Evolutionary conservation across 2,113 vertebrate genomes (phyloP), one percentile per base, ranked within the genome.

Genomic region (Pristiophorus japonicus): DNA sequence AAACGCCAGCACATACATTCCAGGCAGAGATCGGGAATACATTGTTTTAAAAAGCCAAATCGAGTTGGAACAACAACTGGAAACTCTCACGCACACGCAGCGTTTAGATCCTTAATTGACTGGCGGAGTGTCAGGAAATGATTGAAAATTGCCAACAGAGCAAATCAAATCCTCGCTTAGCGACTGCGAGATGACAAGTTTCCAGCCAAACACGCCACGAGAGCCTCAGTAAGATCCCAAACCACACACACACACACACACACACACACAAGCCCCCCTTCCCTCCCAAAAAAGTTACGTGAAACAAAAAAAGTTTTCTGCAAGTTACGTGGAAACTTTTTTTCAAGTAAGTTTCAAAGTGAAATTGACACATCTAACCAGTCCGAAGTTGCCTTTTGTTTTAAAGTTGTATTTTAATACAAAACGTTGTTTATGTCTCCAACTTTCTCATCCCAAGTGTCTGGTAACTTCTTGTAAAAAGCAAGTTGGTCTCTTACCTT

Each of bases 401-500:
- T n/a, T n/a, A n/a, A 65, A 65, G 63, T 3, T 65, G 63, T 65
- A 10, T 81, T 81, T 81, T 14, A 78, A 47, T 45, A 20, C 81
- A 24, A 45, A 10, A 5, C 14, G n/a, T 4, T 11, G 3, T 81
- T 81, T 38, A 38, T 38, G 18, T 12, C n/a, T 38, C 20, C 20
- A 0, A 70, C 66, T 70, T 70, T 20, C n/a, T n/a, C 20, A 20
- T 24, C 10, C 27, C 66, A 70, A 70, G 22, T 59, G 59, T 59
- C 59, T 59, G 10, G 10, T 59, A 59, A 59, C 10, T 59, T 11
- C 0, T 59, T n/a, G n/a, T n/a, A n/a, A 59, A 59, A 11, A 59
- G 59, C 59, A 59, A 1, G 70, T 45, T 42, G 65, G 88, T 38
- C 47, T n/a, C 95, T 95, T 78, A 99, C 98, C 98, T 99, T 99